A percentile compares a stretch with the other conserved stretches of the same genome.
phyloP scores from a whole-genome alignment of 2,797 vertebrate species.

The Gila robusta region DNA sequence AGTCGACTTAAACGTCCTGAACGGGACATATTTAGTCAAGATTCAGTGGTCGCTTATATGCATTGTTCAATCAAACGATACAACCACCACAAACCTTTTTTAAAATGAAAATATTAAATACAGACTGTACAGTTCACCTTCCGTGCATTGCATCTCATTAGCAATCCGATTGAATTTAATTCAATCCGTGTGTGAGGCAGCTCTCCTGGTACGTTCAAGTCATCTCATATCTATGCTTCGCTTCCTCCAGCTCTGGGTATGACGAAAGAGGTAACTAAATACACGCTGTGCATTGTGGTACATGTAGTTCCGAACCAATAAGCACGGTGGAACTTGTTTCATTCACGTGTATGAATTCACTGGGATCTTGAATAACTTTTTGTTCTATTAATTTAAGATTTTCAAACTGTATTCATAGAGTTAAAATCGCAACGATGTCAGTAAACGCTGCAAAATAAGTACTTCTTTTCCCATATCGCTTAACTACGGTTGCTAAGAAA shows the following conservation, averaged over 20 bases:
- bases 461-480: neutral
- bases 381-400: neutral
- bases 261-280: neutral
- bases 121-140: neutral
- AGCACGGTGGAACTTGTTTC: neutral
- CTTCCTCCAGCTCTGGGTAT: neutral
- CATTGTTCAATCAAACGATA: neutral
- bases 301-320: conserved; percentile 9
- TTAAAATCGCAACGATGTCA: neutral
- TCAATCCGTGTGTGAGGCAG: neutral
- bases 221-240: no score
- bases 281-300: conserved; percentile 10
- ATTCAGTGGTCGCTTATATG: neutral
- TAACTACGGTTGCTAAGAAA: conserved; percentile 31
- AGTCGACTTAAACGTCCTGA: neutral
- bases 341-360: neutral
- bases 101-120: no score
- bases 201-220: no score
- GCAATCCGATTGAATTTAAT: neutral
- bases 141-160: neutral
- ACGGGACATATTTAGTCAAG: neutral
- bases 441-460: neutral
- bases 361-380: neutral
- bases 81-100: neutral
- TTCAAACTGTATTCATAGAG: no score